Evolutionary conservation across 1,140 invertebrate species (phyloP).

Genomic region (Probaryconus sp.): DNA sequence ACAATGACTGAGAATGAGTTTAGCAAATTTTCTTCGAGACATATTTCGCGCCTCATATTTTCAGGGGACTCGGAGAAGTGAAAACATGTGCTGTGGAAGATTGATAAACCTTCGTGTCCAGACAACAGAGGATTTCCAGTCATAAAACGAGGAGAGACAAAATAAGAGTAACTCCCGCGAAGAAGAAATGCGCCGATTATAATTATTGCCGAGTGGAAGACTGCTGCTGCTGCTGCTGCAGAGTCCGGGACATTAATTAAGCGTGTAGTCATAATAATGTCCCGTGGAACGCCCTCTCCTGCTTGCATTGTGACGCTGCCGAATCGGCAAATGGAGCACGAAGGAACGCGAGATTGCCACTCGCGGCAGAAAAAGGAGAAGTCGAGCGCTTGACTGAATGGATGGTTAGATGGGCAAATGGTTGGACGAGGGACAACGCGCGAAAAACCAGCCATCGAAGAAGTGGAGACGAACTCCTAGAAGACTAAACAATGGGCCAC

Average conservation of each 20-base stretch:
- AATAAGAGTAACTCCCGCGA: conserved; percentile 24
- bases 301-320: conserved; percentile 59
- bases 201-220: conserved; percentile 64
- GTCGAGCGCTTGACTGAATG: conserved; percentile 43
- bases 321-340: conserved; percentile 64
- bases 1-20: no score
- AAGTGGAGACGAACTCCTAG: conserved; percentile 25
- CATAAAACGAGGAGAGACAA: background rate
- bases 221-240: conserved; percentile 41
- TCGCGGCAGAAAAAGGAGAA: conserved; percentile 44
- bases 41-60: no score
- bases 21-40: no score
- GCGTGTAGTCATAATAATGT: conserved; percentile 75
- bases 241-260: conserved; percentile 74
- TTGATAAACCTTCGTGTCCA: conserved; percentile 14
- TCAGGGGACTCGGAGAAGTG: no score
- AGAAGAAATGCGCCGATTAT: conserved; percentile 56
- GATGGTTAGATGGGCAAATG: conserved; percentile 42
- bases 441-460: conserved; percentile 13
- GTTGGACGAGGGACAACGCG: conserved; percentile 25
- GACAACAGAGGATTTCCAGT: conserved; percentile 2
- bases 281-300: conserved; percentile 51
- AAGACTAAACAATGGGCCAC: conserved; percentile 67
- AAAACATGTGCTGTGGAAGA: no score
- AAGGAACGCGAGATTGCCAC: conserved; percentile 53